Percentiles rank a stretch among this genome's conserved stretches.
Conservation (phyloP, 2,888 invertebrate genomes). For the Cantharis lateralis region DNA sequence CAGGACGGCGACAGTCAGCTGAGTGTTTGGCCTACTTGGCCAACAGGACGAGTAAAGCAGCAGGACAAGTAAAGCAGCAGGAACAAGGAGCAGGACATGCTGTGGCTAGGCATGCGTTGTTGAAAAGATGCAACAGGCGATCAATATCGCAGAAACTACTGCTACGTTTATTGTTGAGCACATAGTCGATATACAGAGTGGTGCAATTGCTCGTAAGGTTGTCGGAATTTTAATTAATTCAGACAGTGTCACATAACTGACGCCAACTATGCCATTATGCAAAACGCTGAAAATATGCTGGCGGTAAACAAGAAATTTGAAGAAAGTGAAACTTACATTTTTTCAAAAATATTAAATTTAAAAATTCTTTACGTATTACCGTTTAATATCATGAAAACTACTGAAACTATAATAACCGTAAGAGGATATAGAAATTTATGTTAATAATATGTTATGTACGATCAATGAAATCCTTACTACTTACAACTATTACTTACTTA, state of each 20-base stretch:
- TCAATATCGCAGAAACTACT: constrained; percentile 43
- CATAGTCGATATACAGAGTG: constrained; percentile 25
- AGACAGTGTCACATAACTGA: constrained; percentile 23
- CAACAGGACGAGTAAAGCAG: constrained; percentile 35
- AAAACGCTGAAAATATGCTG: constrained; percentile 1
- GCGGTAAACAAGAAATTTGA: neutral
- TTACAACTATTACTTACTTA: neutral
- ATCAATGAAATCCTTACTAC: neutral
- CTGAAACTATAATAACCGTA: neutral
- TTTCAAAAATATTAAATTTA: neutral
- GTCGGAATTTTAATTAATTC: constrained; percentile 28
- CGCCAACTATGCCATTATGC: constrained; percentile 20
- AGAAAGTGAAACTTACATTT: neutral
- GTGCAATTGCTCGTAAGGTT: constrained; percentile 20
- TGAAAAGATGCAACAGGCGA: constrained; percentile 49
- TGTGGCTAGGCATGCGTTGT: constrained; percentile 42
- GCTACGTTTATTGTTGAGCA: constrained; percentile 13
- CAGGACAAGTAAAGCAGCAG: constrained; percentile 30
- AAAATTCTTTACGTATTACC: neutral
- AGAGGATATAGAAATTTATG: neutral
- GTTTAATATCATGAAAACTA: neutral
- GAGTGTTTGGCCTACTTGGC: constrained; percentile 39
- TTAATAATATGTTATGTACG: neutral
- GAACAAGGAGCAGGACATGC: constrained; percentile 46
- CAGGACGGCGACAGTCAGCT: constrained; percentile 36